Evolutionary conservation across 2,888 invertebrate genomes (phyloP), one percentile per base, ranked within the genome.

Genomic region (Piscicola geometra): DNA sequence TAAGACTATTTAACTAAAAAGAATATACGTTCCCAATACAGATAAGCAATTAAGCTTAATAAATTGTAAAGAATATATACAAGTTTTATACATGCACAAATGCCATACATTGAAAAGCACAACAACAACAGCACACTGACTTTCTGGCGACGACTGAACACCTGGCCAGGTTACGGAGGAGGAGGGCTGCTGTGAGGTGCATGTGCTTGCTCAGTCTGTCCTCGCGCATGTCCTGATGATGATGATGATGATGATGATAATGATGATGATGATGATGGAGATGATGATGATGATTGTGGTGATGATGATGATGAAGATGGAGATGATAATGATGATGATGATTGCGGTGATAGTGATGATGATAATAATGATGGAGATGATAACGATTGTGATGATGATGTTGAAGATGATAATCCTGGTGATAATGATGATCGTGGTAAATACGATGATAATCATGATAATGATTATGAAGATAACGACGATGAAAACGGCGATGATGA

Each of bases 161-260:
- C 84, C 93, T 93, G 80, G 96, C 96, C 67, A 99, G 90, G 89
- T 99, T 99, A 85, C 98, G 90, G 84, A 99, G 89, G 84, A 98
- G 97, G 75, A 99, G 89, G 79, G 97, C 94, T 79, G 97, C 93
- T 71, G 99, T 98, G 82, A 99, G 88, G 79, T 99, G 90, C 86
- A 99, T 96, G 87, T 98, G 98, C 88, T 98, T 98, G 74, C 99
- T 98, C 68, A 99, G 96, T 68, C 98, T 98, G 66, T 98, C 98
- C 88, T 99, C 98, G 85, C 95, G 94, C 85, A 95, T 95, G 86
- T 98, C 97, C 94, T 94, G n/a, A 30, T 64, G 21, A 56, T 47
- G 50, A 21, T 47, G 50, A n/a, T n/a, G n/a, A n/a, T n/a, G n/a
- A n/a, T 47, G 50, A 21, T 47, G 21, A 47, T 47, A 15, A 47